Percentiles rank a stretch among this genome's conserved stretches.
Evolutionary conservation across 2,888 invertebrate genomes (phyloP).

Genomic region (Anthophora plumipes): DNA sequence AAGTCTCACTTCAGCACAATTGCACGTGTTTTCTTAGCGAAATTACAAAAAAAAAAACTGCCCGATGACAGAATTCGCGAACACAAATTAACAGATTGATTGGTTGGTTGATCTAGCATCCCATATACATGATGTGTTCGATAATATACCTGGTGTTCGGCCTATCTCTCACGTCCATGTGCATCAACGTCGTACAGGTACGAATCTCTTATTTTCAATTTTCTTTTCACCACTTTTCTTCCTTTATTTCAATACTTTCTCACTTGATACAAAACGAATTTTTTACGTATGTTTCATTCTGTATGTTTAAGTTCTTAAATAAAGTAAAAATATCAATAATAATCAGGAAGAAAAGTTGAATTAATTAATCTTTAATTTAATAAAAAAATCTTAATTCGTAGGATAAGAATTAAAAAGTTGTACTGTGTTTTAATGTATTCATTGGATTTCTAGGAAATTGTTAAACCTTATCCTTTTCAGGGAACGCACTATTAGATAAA

Average conservation of each 20-base stretch:
- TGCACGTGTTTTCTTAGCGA: slow-evolving; percentile 58
- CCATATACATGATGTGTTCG: slow-evolving; percentile 95
- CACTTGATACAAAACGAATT: background rate
- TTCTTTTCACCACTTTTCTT: background rate
- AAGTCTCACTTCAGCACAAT: slow-evolving; percentile 59
- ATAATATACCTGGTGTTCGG: slow-evolving; percentile 98
- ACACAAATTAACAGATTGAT: slow-evolving; percentile 63
- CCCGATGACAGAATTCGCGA: slow-evolving; percentile 27
- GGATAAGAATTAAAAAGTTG: too few relatives aligned
- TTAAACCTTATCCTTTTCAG: too few relatives aligned
- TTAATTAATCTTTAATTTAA: too few relatives aligned
- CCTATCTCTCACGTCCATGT: slow-evolving; percentile 97
- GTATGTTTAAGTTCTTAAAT: too few relatives aligned
- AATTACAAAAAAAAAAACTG: slow-evolving; percentile 14
- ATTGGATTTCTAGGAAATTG: too few relatives aligned
- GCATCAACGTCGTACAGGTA: slow-evolving; percentile 97
- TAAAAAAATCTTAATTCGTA: too few relatives aligned
- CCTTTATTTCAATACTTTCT: background rate
- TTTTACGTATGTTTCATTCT: too few relatives aligned
- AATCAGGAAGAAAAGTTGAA: too few relatives aligned
- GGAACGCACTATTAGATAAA: too few relatives aligned
- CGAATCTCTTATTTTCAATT: slow-evolving; percentile 78
- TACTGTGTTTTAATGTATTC: too few relatives aligned
- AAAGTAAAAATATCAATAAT: too few relatives aligned
- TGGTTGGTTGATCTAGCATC: slow-evolving; percentile 87